Base-by-base conservation (phyloP, 2,888 invertebrate species). In the Hypselothyrea guttata region DNA sequence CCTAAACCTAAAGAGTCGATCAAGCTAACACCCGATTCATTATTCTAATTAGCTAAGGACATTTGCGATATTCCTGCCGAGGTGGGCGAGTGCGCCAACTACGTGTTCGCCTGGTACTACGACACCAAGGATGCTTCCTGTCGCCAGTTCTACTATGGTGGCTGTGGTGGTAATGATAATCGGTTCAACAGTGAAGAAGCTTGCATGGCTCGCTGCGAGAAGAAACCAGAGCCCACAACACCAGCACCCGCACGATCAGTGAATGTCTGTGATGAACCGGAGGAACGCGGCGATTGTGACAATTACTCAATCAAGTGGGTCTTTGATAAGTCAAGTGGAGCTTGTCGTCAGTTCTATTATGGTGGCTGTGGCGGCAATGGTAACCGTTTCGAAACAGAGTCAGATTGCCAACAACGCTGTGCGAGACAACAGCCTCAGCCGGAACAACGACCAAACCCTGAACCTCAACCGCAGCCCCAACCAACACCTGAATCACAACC, bases 331-430 rank as follows among this genome's bases (percentile, higher is more conserved):
- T 91, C 92, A 65, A 92, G 92, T 45, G 92, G 93, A 56, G 91
- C 90, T 13, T 98, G 98, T 88, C 91, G 92, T 49, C 93, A 93
- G 84, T 98, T 98, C 91, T 93, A 95, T 75, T 98, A 94, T 87
- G 96, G 97, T 40, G 98, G 98, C 42, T 98, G 98, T 88, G 95
- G 94, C 12, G 98, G 98, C 34, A 99, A 98, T 87, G 93, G 92
- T 0, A 98, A 98, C 90, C 95, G 96, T 89, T 98, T 97, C 90
- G 89, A 88, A 1, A 91, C 92, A 0, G 91, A 94, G 87, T 88
- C 91, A 33, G 93, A 93, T 41, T 97, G 97, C 78, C 88, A 91
- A 59, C 90, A 90, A 51, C 91, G 93, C 40, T 96, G 96, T 86
- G 90, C 91, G 59, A 89, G 86, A 8, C 90, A 38, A 11, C 87